Evolutionary conservation across 2,797 vertebrate genomes (phyloP), one percentile per base, ranked within the genome.

Genomic region (Malacoraja senta): DNA sequence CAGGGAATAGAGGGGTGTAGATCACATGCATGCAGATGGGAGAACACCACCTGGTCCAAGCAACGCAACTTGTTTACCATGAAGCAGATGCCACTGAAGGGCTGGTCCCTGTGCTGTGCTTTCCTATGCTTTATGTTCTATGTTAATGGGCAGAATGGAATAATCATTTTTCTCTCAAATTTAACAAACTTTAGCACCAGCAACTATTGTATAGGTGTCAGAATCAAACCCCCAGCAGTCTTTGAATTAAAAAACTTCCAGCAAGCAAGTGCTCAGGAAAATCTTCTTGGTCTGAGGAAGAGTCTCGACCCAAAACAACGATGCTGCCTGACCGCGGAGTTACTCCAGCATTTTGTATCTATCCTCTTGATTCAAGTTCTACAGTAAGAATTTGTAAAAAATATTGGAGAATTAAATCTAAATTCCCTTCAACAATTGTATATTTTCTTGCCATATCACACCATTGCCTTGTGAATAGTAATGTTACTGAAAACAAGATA

Each of bases 401-500:
- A 65, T 15, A 88, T 88, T 88, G 65, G 32, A 88, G 84, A 68
- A 88, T 32, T 88, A 68, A 88, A 7, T 65, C 63, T 19, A 32
- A 68, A 88, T 68, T 68, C 63, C 84, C 84, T 32, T 88, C n/a
- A 38, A 32, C 68, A 65, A 68, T 68, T 29, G 8, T 88, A 63
- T 15, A 63, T 63, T 21, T 88, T 68, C 35, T 68, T 68, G 61
- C 61, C 21, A 68, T 68, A 88, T 61, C 81, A 84, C 4, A 88
- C n/a, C 65, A 21, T 19, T 35, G 65, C 32, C 84, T 68, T 10
- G 21, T 88, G 84, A 88, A 88, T 88, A 44, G 61, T 68, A 35
- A 88, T 65, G 61, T 21, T 88, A 88, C n/a, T 65, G 19, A 88
- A 74, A 88, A 68, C n/a, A 35, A 88, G 84, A 68, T 88, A 63